Evolutionary conservation across 2,888 invertebrate genomes (phyloP).

Genomic region (Drosophila meridionalis): DNA sequence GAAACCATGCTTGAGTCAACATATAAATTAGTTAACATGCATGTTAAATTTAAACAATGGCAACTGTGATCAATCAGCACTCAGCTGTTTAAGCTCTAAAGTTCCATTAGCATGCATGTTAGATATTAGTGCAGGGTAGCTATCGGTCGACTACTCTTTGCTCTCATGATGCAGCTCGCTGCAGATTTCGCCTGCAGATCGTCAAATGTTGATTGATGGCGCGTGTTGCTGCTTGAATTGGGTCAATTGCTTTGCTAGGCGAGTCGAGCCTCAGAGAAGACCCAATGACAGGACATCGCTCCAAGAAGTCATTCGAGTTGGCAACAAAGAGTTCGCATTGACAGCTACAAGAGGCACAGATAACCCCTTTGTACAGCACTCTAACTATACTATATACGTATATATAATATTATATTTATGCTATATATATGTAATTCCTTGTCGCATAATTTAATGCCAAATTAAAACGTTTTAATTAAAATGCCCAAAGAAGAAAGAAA

Average conservation of each 20-base stretch:
- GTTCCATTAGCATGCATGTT: neutral
- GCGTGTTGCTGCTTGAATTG: conserved; percentile 57
- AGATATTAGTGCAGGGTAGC: neutral
- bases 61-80: too few species aligned
- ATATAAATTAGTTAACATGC: too few species aligned
- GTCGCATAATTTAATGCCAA: conserved; percentile 70
- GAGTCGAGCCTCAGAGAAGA: conserved; percentile 31
- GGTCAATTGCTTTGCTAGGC: conserved; percentile 67
- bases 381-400: neutral
- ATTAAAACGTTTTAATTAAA: conserved; percentile 76
- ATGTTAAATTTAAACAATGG: too few species aligned
- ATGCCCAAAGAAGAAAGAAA: conserved; percentile 24
- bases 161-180: conserved; percentile 21
- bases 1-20: too few species aligned
- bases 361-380: conserved; percentile 70
- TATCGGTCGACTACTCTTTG: conserved; percentile 4
- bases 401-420: conserved; percentile 6
- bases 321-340: conserved; percentile 67
- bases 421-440: conserved; percentile 10
- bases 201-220: conserved; percentile 71
- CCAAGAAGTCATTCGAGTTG: conserved; percentile 15
- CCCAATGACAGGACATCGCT: conserved; percentile 32
- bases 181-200: conserved; percentile 25
- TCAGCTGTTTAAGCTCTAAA: neutral
- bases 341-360: conserved; percentile 54